Evolutionary conservation across 64 coral and sea anemone genomes (phyloP).

Genomic region (Pocillopora verrucosa): DNA sequence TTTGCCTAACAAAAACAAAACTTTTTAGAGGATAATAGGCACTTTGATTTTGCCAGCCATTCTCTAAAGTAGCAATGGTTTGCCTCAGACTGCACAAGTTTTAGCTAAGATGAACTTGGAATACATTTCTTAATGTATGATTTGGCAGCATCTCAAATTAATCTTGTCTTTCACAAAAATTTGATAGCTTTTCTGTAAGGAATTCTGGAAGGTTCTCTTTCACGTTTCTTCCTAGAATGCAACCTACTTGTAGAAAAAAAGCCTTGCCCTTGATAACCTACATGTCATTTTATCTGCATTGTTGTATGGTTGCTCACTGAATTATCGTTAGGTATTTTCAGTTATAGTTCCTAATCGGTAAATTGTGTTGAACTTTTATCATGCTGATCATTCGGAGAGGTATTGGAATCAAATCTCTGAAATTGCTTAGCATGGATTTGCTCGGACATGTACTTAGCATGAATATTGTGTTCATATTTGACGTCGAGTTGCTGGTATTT

Average conservation of each 20-base stretch:
- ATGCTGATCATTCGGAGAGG: neutral
- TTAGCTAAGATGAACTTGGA: no score
- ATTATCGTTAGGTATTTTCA: neutral
- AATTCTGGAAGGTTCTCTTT: neutral
- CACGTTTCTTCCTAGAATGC: neutral
- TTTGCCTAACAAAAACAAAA: slow-evolving; percentile 12
- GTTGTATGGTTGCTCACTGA: neutral
- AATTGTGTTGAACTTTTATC: neutral
- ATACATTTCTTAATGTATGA: no score
- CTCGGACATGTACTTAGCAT: neutral
- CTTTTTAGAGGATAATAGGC: slow-evolving; percentile 20
- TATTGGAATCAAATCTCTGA: neutral
- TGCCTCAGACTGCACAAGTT: no score
- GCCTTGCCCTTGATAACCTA: neutral
- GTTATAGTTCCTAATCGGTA: no score
- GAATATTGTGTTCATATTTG: neutral
- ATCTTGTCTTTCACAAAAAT: neutral
- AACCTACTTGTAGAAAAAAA: neutral
- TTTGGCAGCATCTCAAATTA: neutral
- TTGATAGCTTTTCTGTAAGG: slow-evolving; percentile 2
- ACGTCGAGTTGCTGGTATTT: neutral
- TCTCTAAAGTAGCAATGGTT: no score
- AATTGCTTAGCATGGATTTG: neutral
- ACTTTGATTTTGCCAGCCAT: slow-evolving; percentile 10
- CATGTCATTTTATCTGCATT: neutral